Percentiles rank a stretch among this genome's conserved stretches.
These are phyloP conservation scores for Trachelus stipa DNA, from an alignment of 2,888 invertebrate species.

Conservation along the genomic window DNA sequence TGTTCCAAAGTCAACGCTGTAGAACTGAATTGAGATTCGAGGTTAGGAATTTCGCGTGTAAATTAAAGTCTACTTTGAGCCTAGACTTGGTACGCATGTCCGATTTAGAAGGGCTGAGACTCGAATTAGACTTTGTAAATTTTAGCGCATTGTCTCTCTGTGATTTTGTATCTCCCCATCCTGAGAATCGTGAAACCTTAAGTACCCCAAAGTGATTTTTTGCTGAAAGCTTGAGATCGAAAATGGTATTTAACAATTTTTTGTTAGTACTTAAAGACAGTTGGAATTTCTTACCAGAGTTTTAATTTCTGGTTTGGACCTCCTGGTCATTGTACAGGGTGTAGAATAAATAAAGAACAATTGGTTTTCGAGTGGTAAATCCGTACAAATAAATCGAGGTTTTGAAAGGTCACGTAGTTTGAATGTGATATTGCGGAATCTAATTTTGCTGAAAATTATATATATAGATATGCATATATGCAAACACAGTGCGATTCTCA, in stretches of 20 bases:
- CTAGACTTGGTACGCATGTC: neutral
- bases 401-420: neutral
- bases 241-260: neutral
- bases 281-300: rapidly evolving
- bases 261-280: neutral
- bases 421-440: neutral
- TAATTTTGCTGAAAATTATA: neutral
- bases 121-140: neutral
- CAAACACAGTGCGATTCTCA: neutral
- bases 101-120: neutral
- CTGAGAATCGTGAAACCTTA: neutral
- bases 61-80: neutral
- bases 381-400: neutral
- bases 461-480: neutral
- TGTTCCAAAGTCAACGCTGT: no score
- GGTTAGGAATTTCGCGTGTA: neutral
- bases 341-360: neutral
- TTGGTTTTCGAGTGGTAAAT: neutral
- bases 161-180: neutral
- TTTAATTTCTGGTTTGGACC: no score
- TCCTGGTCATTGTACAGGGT: no score
- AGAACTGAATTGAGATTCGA: no score
- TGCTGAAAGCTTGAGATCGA: neutral
- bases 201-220: neutral
- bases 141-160: neutral